Conservation (phyloP, 2,888 invertebrate genomes). For the Ephialtes manifestator region DNA sequence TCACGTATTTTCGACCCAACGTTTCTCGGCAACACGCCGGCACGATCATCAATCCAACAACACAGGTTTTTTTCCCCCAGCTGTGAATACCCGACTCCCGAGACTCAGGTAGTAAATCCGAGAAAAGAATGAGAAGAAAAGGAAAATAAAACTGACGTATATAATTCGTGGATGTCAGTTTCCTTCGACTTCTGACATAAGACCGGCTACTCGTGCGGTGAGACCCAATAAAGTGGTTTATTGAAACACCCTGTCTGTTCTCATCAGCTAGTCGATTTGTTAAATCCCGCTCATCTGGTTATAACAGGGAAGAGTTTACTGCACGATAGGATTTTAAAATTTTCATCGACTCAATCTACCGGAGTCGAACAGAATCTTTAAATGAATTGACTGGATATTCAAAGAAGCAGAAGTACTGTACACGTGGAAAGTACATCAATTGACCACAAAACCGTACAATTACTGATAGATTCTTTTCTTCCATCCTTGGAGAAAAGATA, state of each 20-base stretch:
- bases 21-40: slow-evolving; percentile 32
- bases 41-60: slow-evolving; percentile 47
- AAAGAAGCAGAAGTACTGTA: background rate
- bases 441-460: no score
- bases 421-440: background rate
- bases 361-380: slow-evolving; percentile 47
- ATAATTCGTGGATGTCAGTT: slow-evolving; percentile 53
- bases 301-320: background rate
- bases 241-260: slow-evolving; percentile 29
- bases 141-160: slow-evolving; percentile 31
- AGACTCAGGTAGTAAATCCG: slow-evolving; percentile 56
- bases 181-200: slow-evolving; percentile 53
- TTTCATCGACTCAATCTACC: slow-evolving; percentile 49
- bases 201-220: slow-evolving; percentile 40
- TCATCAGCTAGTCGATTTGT: slow-evolving; percentile 44
- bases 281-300: slow-evolving; percentile 5
- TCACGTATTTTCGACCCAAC: slow-evolving; percentile 4
- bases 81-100: background rate
- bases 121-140: slow-evolving; percentile 2
- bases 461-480: no score
- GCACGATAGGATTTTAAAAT: slow-evolving; percentile 17
- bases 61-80: slow-evolving; percentile 6
- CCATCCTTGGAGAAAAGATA: no score
- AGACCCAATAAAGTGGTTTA: slow-evolving; percentile 40
- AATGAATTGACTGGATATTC: slow-evolving; percentile 23